Evolutionary conservation across 2,113 vertebrate genomes (phyloP).

Genomic region (Oreochromis tanganicae): DNA sequence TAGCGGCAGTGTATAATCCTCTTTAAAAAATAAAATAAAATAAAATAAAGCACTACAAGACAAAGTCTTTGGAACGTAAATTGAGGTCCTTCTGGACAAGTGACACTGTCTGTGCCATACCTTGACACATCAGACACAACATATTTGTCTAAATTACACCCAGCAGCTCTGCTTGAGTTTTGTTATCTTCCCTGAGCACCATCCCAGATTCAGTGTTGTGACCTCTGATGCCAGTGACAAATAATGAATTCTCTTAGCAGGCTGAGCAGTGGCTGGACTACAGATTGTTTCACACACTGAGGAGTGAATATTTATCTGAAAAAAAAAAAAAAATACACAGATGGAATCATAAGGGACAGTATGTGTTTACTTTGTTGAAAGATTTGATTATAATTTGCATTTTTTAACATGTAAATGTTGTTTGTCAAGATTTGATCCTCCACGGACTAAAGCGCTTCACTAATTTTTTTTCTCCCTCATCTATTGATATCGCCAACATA

Average conservation of each 20-base stretch:
- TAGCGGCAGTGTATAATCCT: neutral
- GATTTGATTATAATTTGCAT: neutral
- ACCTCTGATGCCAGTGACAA: constrained; percentile 28
- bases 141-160: constrained; percentile 52
- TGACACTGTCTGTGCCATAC: neutral
- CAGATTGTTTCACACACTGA: constrained; percentile 9
- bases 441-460: neutral
- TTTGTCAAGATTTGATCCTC: neutral
- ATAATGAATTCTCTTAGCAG: constrained; percentile 40
- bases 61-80: neutral
- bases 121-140: constrained; percentile 18
- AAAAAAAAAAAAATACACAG: neutral
- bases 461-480: neutral
- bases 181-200: constrained; percentile 25
- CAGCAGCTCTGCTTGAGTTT: constrained; percentile 2
- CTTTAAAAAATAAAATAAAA: neutral
- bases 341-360: neutral
- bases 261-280: constrained; percentile 20
- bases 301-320: neutral
- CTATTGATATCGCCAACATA: neutral
- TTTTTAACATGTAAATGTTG: neutral
- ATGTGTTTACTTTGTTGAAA: neutral
- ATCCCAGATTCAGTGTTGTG: constrained; percentile 39
- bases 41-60: neutral
- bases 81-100: constrained; percentile 1